These are phyloP conservation scores for Nannospalax galili DNA, from an alignment of 2,113 vertebrate species.

Conservation along the genomic window DNA sequence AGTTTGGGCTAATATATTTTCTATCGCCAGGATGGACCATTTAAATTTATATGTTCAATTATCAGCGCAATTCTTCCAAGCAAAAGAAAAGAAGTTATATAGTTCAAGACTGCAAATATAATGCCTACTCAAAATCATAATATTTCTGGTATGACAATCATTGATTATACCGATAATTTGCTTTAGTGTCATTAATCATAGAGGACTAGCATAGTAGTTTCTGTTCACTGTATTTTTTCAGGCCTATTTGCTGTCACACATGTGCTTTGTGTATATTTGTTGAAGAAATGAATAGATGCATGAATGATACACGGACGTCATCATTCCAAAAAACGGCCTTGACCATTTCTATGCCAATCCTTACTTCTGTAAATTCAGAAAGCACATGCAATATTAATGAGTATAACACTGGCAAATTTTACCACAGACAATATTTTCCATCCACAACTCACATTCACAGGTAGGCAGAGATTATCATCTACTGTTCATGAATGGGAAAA, in stretches of 20 bases:
- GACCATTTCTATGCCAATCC: not conserved
- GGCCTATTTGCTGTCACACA: not conserved
- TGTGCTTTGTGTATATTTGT: not conserved
- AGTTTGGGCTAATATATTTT: slow-evolving; percentile 49
- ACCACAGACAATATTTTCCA: not conserved
- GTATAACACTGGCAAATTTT: not conserved
- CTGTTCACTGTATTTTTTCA: not conserved
- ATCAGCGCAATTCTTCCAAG: not conserved
- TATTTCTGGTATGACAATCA: not conserved
- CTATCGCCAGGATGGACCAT: fast-evolving
- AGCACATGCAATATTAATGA: not conserved
- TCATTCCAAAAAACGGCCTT: too few relatives aligned
- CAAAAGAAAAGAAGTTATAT: not conserved
- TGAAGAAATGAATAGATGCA: not conserved
- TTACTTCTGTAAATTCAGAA: not conserved
- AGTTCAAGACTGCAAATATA: not conserved
- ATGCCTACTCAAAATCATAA: not conserved
- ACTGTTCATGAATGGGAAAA: not conserved
- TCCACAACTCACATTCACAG: not conserved
- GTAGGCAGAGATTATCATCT: not conserved
- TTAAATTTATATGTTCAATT: not conserved
- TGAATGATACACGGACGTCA: not conserved
- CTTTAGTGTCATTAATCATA: not conserved
- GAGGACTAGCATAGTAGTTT: not conserved
- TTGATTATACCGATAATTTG: not conserved